These are phyloP conservation scores for Pheosia tremula DNA, from an alignment of 2,888 invertebrate genomes.

Conservation along the genomic window DNA sequence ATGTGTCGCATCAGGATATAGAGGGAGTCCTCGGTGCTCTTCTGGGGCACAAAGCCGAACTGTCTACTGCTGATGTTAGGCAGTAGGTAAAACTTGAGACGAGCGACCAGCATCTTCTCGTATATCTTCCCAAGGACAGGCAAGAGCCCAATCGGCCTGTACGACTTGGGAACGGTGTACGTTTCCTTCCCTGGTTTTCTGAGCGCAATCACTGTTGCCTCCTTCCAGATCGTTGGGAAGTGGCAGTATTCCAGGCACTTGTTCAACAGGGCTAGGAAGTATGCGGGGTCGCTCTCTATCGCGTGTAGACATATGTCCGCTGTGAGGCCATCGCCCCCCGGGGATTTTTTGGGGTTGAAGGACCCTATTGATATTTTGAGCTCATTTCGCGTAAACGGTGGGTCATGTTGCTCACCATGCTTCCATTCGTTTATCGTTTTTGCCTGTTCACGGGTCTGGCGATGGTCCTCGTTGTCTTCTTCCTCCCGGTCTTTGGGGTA, in stretches of 20 bases:
- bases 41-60: constrained; percentile 14
- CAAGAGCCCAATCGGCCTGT: constrained; percentile 10
- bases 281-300: constrained; percentile 9
- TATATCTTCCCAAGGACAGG: neutral
- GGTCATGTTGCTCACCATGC: constrained; percentile 13
- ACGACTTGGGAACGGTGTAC: constrained; percentile 7
- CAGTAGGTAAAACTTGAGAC: too few species aligned
- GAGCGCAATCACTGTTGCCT: constrained; percentile 22
- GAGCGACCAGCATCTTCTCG: too few species aligned
- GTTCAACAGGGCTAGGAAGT: constrained; percentile 24
- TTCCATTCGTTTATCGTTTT: constrained; percentile 8
- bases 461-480: constrained; percentile 4
- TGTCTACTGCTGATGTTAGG: constrained; percentile 4
- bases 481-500: constrained; percentile 7
- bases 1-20: neutral
- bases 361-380: constrained; percentile 6
- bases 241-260: too few species aligned
- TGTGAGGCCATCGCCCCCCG: constrained; percentile 32
- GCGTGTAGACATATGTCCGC: constrained; percentile 32
- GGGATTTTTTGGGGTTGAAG: constrained; percentile 32
- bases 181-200: constrained; percentile 28
- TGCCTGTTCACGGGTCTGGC: neutral
- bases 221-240: too few species aligned
- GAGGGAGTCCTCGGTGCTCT: constrained; percentile 5
- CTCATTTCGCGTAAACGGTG: constrained; percentile 24